These are phyloP conservation scores for Acheta domesticus DNA, from an alignment of 2,888 invertebrate genomes.

Conservation along the genomic window DNA sequence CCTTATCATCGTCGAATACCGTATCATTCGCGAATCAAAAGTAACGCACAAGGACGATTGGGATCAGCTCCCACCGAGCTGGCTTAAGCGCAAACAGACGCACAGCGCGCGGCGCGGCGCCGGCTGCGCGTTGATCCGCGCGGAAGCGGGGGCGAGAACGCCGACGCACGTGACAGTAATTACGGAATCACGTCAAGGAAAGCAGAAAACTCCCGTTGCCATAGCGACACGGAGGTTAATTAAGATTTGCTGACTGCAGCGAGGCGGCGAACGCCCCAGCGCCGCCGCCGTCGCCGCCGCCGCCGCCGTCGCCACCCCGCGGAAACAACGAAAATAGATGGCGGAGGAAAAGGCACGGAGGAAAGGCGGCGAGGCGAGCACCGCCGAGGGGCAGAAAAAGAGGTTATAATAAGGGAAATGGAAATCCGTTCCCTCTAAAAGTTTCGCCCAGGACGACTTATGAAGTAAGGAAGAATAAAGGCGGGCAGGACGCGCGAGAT, in stretches of 20 bases:
- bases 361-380: neutral
- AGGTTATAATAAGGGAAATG: conserved; percentile 21
- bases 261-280: neutral
- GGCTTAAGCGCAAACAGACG: no score
- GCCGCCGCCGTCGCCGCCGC: neutral
- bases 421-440: conserved; percentile 21
- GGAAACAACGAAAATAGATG: conserved; percentile 11
- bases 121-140: neutral
- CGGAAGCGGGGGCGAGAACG: neutral
- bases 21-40: no score
- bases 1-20: no score
- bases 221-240: conserved; percentile 43
- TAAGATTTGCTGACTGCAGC: conserved; percentile 43
- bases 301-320: neutral
- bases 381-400: conserved; percentile 11
- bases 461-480: conserved; percentile 22
- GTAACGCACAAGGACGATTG: no score
- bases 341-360: neutral
- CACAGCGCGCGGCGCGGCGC: no score
- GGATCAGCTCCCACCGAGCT: no score
- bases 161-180: conserved; percentile 30
- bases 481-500: neutral
- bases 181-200: conserved; percentile 26
- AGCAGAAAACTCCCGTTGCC: conserved; percentile 36
- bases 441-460: neutral